Base-by-base conservation (phyloP, 2,113 vertebrate species). In the Synodontis membranacea region DNA sequence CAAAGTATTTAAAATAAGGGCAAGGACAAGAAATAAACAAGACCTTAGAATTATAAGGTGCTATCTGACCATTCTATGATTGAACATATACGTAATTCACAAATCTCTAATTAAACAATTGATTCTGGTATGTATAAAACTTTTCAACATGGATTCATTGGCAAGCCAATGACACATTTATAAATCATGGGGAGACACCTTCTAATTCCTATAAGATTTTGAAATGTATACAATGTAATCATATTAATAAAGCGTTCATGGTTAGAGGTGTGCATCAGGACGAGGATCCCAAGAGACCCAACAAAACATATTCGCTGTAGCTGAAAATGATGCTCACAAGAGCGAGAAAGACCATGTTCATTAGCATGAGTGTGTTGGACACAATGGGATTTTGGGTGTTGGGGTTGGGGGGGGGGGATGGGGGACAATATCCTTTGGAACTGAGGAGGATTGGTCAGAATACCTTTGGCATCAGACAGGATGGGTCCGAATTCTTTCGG, bases 1-100 rank as follows among this genome's bases (percentile, higher is more conserved):
- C 1, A 74, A 68, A 68, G 60, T 31, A n/a, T 83, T 68, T 83
- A 81, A 62, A 31, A 70, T 31, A 64, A 50, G 64, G 31, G 81
- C 9, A 74, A 42, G 80, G 58, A 56, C 37, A 42, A 75, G 11
- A 21, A 46, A 86, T 21, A 54, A 31, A 60, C 17, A 79, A 34
- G 3, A 78, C 15, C 15, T 76, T 52, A 21, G 17, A 78, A 19
- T 50, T 48, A 21, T 50, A 75, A n/a, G 46, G n/a, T 78, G 46
- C 6, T 50, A 9, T 78, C 7, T 34, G 46, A 78, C 46, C 31
- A 28, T 31, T 76, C 46, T 50, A 28, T 31, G 5, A 28, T 15
- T 46, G 28, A 75, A 75, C 64, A 70, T 70, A 70, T 70, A 68
- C 31, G 2, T 25, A 56, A 25, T 56, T 25, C 23, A 62, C 68